phyloP scores from a whole-genome alignment of 1,140 invertebrate genomes.

The Sarcophaga peregrina region DNA sequence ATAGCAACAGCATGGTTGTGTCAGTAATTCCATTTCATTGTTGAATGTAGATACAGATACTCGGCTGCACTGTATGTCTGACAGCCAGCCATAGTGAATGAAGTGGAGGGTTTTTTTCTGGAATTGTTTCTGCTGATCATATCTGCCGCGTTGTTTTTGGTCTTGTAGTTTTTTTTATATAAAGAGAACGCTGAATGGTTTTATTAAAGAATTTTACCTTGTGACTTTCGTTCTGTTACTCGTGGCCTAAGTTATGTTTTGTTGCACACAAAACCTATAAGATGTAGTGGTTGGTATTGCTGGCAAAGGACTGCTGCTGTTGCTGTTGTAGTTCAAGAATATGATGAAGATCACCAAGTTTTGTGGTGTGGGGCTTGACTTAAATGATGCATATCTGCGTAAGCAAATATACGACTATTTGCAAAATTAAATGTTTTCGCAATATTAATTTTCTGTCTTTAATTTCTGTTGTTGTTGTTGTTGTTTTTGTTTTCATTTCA shows the following conservation, averaged over 20 bases:
- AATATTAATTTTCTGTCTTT: constrained; percentile 5
- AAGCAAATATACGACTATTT: constrained; percentile 25
- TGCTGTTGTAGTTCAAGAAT: not conserved
- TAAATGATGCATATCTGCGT: constrained; percentile 26
- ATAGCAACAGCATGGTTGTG: not conserved
- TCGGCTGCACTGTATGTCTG: too few species aligned
- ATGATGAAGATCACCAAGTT: constrained; percentile 15
- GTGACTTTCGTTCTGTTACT: constrained; percentile 24
- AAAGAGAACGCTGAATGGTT: not conserved
- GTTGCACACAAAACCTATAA: constrained; percentile 8
- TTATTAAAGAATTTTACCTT: constrained; percentile 27
- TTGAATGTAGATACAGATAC: constrained; percentile 4
- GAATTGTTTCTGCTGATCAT: not conserved
- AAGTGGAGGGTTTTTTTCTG: not conserved
- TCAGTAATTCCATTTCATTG: not conserved
- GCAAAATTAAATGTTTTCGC: constrained; percentile 26
- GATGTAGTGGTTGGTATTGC: not conserved
- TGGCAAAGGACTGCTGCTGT: not conserved
- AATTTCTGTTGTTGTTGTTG: not conserved
- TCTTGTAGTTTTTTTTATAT: not conserved
- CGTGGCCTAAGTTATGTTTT: not conserved
- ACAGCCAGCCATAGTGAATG: not conserved
- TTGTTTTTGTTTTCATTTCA: not conserved
- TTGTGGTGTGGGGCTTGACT: constrained; percentile 19
- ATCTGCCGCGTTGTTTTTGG: not conserved